These are phyloP conservation scores for Lepas anatifera DNA, from an alignment of 2,888 invertebrate species.

Conservation along the genomic window DNA sequence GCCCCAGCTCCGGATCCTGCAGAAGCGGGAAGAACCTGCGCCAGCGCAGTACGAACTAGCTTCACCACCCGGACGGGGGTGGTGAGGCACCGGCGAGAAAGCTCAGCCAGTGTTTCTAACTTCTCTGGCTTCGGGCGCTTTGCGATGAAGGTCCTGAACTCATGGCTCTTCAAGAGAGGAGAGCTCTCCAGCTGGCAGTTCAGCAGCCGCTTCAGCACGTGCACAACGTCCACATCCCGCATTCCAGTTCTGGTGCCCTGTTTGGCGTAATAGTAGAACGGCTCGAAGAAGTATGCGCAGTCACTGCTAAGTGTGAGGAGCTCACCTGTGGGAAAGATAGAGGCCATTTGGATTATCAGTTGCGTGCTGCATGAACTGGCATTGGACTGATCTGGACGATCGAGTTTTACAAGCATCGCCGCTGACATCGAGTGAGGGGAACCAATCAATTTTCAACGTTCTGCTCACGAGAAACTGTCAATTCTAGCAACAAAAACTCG, in stretches of 20 bases:
- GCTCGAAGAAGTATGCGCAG: background rate
- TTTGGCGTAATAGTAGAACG: background rate
- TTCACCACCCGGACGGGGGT: background rate
- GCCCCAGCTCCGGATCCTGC: background rate
- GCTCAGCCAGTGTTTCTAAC: background rate
- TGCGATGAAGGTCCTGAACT: background rate
- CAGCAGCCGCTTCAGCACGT: background rate
- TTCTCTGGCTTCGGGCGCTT: background rate
- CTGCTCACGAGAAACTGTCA: no score
- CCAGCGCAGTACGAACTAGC: background rate
- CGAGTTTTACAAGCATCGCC: no score
- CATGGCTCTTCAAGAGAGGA: background rate
- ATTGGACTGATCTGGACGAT: no score
- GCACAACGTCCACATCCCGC: background rate
- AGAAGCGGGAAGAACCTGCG: background rate
- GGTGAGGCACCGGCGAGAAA: background rate
- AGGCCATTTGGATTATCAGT: no score
- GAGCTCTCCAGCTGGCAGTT: background rate
- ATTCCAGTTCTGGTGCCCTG: background rate
- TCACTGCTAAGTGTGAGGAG: background rate
- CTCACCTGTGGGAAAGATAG: background rate
- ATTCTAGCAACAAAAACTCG: no score
- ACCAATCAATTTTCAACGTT: no score
- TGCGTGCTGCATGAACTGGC: no score
- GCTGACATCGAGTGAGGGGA: no score